These are phyloP conservation scores for Drosophila oshimai DNA, from an alignment of 1,140 invertebrate genomes.

Conservation along the genomic window DNA sequence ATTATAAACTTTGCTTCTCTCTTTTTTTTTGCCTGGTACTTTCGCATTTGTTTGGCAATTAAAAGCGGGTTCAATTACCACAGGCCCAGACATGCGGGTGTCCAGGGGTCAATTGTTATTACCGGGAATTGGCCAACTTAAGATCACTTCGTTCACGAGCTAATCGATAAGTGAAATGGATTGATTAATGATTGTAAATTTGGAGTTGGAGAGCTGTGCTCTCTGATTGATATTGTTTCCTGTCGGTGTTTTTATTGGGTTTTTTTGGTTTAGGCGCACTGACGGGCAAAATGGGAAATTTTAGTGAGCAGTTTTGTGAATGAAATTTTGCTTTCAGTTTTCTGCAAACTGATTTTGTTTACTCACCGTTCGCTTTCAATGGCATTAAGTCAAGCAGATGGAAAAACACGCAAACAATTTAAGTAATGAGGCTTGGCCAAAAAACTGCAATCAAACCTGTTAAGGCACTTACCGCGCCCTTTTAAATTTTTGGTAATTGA, in stretches of 20 bases:
- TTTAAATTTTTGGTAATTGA: constrained; percentile 43
- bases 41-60: constrained; percentile 66
- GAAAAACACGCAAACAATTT: constrained; percentile 45
- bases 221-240: constrained; percentile 35
- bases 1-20: constrained; percentile 2
- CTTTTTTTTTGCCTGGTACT: constrained; percentile 3
- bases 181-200: constrained; percentile 55
- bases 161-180: constrained; percentile 59
- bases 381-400: constrained; percentile 22
- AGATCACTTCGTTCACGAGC: constrained; percentile 30
- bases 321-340: constrained; percentile 11
- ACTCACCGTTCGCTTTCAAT: constrained; percentile 13
- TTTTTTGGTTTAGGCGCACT: not conserved
- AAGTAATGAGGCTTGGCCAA: constrained; percentile 31
- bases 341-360: constrained; percentile 11
- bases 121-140: constrained; percentile 14
- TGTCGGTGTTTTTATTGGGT: not conserved
- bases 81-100: constrained; percentile 31
- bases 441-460: constrained; percentile 57
- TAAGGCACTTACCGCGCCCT: constrained; percentile 53
- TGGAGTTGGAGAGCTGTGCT: not conserved
- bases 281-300: constrained; percentile 8
- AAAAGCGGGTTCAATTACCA: constrained; percentile 51
- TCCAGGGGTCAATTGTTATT: constrained; percentile 3
- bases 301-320: not conserved